Percentiles rank a stretch among this genome's conserved stretches.
phyloP scores from a whole-genome alignment of 2,888 invertebrate species.

The Agrypnus murinus region DNA sequence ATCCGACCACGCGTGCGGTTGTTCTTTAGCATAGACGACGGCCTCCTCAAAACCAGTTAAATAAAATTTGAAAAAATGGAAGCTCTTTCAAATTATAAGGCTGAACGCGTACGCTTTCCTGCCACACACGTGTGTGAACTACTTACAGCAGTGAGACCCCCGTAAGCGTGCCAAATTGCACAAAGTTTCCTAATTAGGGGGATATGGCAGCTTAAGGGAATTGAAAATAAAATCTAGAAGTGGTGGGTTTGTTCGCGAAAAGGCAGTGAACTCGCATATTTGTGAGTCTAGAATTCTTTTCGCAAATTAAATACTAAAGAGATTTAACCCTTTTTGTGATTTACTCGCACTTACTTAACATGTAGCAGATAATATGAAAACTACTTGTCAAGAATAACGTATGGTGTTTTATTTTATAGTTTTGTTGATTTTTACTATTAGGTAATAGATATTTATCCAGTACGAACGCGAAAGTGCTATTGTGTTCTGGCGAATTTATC shows the following conservation, averaged over 20 bases:
- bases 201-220: slow-evolving; percentile 22
- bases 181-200: slow-evolving; percentile 43
- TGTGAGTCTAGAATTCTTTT: background rate
- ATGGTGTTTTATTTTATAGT: too few species aligned
- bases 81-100: slow-evolving; percentile 37
- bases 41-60: slow-evolving; percentile 24
- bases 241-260: background rate
- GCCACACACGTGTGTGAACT: slow-evolving; percentile 37
- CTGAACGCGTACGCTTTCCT: slow-evolving; percentile 41
- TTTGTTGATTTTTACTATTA: too few species aligned
- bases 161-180: slow-evolving; percentile 37
- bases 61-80: slow-evolving; percentile 38
- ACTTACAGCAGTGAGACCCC: slow-evolving; percentile 5
- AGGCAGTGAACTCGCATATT: slow-evolving; percentile 10
- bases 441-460: too few species aligned
- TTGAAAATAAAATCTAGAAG: slow-evolving; percentile 40
- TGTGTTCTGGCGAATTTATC: too few species aligned
- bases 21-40: slow-evolving; percentile 24
- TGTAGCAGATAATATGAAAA: too few species aligned
- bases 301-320: too few species aligned
- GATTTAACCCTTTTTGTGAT: too few species aligned
- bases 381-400: too few species aligned
- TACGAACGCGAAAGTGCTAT: too few species aligned
- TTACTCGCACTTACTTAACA: too few species aligned
- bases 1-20: slow-evolving; percentile 28